Evolutionary conservation across 2,113 vertebrate genomes (phyloP), one percentile per base, ranked within the genome.

Genomic region (Protobothrops flavoviridis): DNA sequence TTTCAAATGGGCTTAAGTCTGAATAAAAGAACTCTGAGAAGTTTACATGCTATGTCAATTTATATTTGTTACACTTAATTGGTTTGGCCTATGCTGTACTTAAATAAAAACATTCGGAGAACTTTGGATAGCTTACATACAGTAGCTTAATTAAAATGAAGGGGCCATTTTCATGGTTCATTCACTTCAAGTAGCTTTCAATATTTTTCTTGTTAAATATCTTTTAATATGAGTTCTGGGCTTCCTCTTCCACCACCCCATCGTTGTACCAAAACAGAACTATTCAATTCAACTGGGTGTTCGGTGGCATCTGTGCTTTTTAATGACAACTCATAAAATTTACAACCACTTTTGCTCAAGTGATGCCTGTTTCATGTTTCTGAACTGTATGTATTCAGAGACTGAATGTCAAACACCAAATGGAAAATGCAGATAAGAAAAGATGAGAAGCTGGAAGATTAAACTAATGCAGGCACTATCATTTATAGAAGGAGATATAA

Each of bases 31-130:
- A 69, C 93, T 95, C 4, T 17, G 24, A 2, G 48, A 91, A 29
- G 55, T 26, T 26, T 11, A 45, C 87, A 4, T 90, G 74, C 91
- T 9, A 45, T 15, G 0, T 59, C 17, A 88, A 56, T 61, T 87
- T 93, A 24, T 11, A 4, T 94, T 93, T 93, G 12, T 95, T 90
- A 86, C 9, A 53, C 5, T 64, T 94, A 89, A 33, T 87, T 88
- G 10, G 21, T 57, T 43, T 39, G 12, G 12, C 1, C 2, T 64
- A 39, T 92, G 0, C 91, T 95, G 13, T 50, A 21, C 13, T 8
- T 85, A 94, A 88, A 1, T 23, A 2, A 5, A 43, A n/a, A 10
- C 0, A 1, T 23, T 91, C 5, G 23, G 10, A 85, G 64, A 56
- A 55, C 21, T 55, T 43, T 74, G 50, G 9, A 2, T 81, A n/a